Evolutionary conservation across 2,113 vertebrate genomes (phyloP), one percentile per base, ranked within the genome.

Genomic region (Dendropsophus ebraccatus): DNA sequence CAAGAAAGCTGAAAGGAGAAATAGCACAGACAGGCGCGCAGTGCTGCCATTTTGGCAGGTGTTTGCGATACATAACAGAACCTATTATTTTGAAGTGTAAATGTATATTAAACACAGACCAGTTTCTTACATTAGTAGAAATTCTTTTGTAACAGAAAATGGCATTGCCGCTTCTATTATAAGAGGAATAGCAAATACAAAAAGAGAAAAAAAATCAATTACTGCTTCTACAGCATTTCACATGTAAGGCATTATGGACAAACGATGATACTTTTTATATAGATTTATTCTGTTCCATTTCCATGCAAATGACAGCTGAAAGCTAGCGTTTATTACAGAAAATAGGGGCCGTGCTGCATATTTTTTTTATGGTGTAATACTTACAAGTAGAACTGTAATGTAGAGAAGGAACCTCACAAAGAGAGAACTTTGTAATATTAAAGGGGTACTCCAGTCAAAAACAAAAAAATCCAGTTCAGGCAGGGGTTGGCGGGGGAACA

Each of bases 61-160:
- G 45, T 79, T 70, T 79, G 19, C 75, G 28, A 54, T 79, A 54
- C 47, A 70, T 79, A 79, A 70, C 2, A 70, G 56, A 84, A 54
- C 60, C 47, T 85, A 49, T 85, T 85, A 85, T 78, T 85, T 50
- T 28, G 45, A 70, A 30, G 32, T 85, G 60, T 23, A 78, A 67
- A 85, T 79, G 74, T 41, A 79, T 79, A 54, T 62, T 50, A 69
- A 78, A 85, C 45, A 30, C 54, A 65, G 52, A 65, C n/a, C 47
- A 58, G 37, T 77, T 85, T 77, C 73, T 41, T 50, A 52, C 74
- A 67, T 85, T 60, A 75, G 23, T 41, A 47, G 35, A 10, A 52
- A 65, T 84, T 77, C 58, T 83, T 74, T 74, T 74, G 45, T 74
- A n/a, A 32, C 5, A 60, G 35, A 74, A 75, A 60, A 84, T 75